phyloP scores from a whole-genome alignment of 1,140 invertebrate species.

The Pectinophora gossypiella region DNA sequence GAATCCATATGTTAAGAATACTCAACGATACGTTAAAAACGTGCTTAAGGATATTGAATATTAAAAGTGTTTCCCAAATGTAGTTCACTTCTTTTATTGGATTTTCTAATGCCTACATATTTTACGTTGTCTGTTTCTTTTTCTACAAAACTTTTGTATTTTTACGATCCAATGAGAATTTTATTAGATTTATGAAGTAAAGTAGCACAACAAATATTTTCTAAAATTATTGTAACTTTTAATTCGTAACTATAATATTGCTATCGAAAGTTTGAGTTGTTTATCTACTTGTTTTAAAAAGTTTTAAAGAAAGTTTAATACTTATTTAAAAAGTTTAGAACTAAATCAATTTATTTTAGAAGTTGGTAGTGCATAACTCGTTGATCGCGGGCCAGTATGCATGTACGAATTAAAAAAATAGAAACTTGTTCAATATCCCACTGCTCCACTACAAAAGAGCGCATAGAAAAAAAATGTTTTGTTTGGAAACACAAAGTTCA shows the following conservation, averaged over 20 bases:
- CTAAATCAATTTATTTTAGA: neutral
- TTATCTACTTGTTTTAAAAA: too few species aligned
- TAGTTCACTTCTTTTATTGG: conserved; percentile 54
- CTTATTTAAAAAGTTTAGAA: neutral
- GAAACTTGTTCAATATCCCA: conserved; percentile 26
- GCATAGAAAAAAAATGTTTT: conserved; percentile 73
- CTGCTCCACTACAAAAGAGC: conserved; percentile 23
- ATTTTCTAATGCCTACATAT: too few species aligned
- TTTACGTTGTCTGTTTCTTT: too few species aligned
- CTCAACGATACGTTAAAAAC: conserved; percentile 79
- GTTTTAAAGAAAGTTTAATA: too few species aligned
- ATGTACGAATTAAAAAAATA: conserved; percentile 21
- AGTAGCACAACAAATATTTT: too few species aligned
- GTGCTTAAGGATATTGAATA: conserved; percentile 77
- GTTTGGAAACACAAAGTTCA: conserved; percentile 79
- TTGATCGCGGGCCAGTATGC: neutral
- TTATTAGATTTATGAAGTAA: too few species aligned
- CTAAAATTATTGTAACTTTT: too few species aligned
- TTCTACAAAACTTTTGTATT: too few species aligned
- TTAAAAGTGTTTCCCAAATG: conserved; percentile 80
- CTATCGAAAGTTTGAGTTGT: too few species aligned
- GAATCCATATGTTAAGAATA: conserved; percentile 80
- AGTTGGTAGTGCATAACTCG: neutral
- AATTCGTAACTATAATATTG: too few species aligned
- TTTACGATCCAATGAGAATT: too few species aligned